Base-by-base conservation (phyloP, 2,113 vertebrate genomes). In the Collichthys lucidus region DNA sequence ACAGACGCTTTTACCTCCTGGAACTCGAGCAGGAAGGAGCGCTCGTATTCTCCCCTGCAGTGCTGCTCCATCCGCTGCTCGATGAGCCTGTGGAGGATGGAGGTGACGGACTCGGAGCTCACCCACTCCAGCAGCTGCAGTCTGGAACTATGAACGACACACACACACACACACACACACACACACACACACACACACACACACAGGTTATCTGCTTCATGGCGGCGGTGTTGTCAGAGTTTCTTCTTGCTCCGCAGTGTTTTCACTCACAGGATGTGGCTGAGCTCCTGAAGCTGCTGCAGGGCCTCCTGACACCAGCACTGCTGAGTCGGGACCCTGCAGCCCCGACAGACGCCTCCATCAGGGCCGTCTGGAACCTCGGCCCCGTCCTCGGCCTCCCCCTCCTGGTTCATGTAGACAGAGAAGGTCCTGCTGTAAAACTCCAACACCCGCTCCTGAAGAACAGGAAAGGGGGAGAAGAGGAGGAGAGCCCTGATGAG, bases 21-120 rank as follows among this genome's bases (percentile, higher is more conserved):
- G 88, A 99, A 99, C 86, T 99, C 97, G 0, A 63, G 87, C 16
- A 99, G 95, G 89, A 99, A 99, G 63, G 98, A 98, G 85, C 94
- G 95, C 75, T 99, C 98, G 0, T 98, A 99, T 35, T 98, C 98
- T 1, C 98, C 98, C 0, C 97, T 83, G 92, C 98, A 99, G 7
- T 96, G 94, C 82, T 95, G 95, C 93, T 98, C 98, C 96, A 99
- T 98, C 44, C 97, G 90, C 94, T 98, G 97, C 91, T 97, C 96
- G 0, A 98, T 97, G 92, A 98, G 97, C 75, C 89, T 90, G 95
- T 99, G 98, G 74, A 99, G 79, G 84, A 99, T 98, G 89, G 94
- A 96, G 16, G 98, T 99, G 74, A 99, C 96, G 0, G 98, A 96
- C 1, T 97, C 97, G 0, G 97, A 96, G 4, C 97, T 98, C 79